phyloP scores from a whole-genome alignment of 1,140 invertebrate species.

The Gryllus bimaculatus region DNA sequence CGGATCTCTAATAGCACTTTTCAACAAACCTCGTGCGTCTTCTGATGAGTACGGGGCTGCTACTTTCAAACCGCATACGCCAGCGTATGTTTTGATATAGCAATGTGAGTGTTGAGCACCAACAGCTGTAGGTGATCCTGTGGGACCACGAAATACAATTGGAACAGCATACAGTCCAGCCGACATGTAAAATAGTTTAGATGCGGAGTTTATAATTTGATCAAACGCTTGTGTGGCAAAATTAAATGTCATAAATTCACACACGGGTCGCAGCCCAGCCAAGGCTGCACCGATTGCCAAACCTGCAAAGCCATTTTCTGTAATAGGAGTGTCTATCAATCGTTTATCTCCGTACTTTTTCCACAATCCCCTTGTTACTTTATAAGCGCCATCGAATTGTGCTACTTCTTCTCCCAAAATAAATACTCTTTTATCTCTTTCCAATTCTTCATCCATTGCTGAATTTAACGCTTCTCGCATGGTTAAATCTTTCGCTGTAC shows the following conservation, averaged over 20 bases:
- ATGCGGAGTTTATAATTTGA: slow-evolving; percentile 64
- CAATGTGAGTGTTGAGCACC: slow-evolving; percentile 70
- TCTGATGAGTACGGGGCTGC: slow-evolving; percentile 57
- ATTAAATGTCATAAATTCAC: slow-evolving; percentile 75
- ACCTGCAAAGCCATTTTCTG: slow-evolving; percentile 42
- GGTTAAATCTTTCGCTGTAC: background rate
- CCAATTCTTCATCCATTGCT: slow-evolving; percentile 10
- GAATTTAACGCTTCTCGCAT: background rate
- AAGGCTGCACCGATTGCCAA: slow-evolving; percentile 24
- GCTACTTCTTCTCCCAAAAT: slow-evolving; percentile 59
- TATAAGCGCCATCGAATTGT: slow-evolving; percentile 63
- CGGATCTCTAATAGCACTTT: slow-evolving; percentile 56
- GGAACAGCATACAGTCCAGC: slow-evolving; percentile 54
- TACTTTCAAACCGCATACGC: slow-evolving; percentile 64
- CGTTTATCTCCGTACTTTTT: slow-evolving; percentile 60
- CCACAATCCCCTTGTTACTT: slow-evolving; percentile 55
- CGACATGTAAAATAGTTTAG: slow-evolving; percentile 67
- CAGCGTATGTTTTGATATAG: slow-evolving; percentile 60
- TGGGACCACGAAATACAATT: slow-evolving; percentile 67
- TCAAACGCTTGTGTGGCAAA: slow-evolving; percentile 74
- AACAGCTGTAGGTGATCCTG: slow-evolving; percentile 58
- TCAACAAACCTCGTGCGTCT: slow-evolving; percentile 57
- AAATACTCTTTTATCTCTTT: background rate
- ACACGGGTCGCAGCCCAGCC: slow-evolving; percentile 56
- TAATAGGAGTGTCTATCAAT: slow-evolving; percentile 62